Evolutionary conservation across 1,140 invertebrate genomes (phyloP), one percentile per base, ranked within the genome.

Genomic region (Zaprionus nigranus): DNA sequence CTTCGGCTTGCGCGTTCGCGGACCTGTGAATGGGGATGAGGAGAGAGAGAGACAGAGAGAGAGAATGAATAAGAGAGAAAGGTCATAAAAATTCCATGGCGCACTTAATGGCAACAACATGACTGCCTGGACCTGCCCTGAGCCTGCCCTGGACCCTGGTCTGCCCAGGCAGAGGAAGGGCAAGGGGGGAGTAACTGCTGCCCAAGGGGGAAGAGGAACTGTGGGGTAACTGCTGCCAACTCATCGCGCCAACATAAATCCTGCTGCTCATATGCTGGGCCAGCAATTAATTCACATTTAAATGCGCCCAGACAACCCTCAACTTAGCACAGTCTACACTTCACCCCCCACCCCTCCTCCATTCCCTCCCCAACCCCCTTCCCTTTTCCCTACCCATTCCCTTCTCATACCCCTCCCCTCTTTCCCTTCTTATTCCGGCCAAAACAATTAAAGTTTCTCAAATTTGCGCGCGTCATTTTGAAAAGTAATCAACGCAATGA

Each of bases 1-100:
- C 91, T 98, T 98, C 20, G 97, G 95, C 82, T 98, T 94, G 82
- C 98, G 94, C 40, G 97, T 96, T 71, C 98, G 93, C 1, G 98
- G 98, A 94, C 98, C 98, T 99, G 94, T 30, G 46, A 49, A 11
- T 13, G 36, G 26, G 46, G 17, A 17, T 0, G 17, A 17, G 17
- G 60, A 69, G 36, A 3, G 17, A 40, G 60, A 6, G 17, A 34
- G 56, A 4, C 15, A 11, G 46, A 53, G 24, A 9, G 15, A 36
- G 56, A 74, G 28, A 30, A 30, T 30, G 28, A 28, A 3, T 15
- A 40, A 56, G 36, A 40, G 59, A 46, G 40, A 46, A 58, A 62
- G 78, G 84, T 76, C 90, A 91, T 92, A 92, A 92, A 92, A 92
- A 92, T 92, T 92, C 91, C 91, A 79, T 61, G 71, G 65, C 63